These are phyloP conservation scores for Apteryx mantelli DNA, from an alignment of 2,113 vertebrate species.

Conservation along the genomic window DNA sequence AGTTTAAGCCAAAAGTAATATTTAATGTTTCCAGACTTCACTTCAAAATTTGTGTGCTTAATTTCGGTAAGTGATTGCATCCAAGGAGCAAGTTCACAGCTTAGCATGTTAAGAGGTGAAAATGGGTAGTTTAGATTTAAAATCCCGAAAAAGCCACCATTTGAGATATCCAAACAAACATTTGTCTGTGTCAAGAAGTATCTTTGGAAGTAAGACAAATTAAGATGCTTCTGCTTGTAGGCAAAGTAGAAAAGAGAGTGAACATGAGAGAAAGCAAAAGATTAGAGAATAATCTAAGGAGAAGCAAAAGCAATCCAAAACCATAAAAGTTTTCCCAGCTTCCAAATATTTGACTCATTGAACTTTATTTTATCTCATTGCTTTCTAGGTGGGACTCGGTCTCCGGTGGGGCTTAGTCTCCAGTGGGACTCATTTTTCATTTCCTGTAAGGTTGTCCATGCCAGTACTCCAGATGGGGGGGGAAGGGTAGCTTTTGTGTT, in stretches of 20 bases:
- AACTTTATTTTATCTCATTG: background rate
- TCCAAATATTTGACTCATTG: background rate
- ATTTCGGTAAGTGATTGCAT: background rate
- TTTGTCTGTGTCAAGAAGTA: background rate
- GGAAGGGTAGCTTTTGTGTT: background rate
- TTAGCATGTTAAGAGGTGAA: background rate
- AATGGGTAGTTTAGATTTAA: background rate
- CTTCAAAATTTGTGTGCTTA: background rate
- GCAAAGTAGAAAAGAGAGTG: background rate
- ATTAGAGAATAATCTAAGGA: background rate
- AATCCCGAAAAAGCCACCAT: rapidly evolving
- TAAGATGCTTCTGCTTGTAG: background rate
- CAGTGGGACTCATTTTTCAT: background rate
- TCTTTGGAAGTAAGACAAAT: background rate
- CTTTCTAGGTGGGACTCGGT: background rate
- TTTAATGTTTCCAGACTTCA: background rate
- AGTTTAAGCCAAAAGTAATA: background rate
- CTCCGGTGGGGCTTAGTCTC: background rate
- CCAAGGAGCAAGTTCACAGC: background rate
- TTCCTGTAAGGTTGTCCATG: background rate
- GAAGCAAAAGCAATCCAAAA: background rate
- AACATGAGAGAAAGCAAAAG: background rate
- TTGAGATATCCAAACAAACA: background rate
- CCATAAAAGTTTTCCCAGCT: too few relatives aligned
- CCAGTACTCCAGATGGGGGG: background rate